phyloP scores from a whole-genome alignment of 2,113 vertebrate genomes.

The Platysteira castanea region DNA sequence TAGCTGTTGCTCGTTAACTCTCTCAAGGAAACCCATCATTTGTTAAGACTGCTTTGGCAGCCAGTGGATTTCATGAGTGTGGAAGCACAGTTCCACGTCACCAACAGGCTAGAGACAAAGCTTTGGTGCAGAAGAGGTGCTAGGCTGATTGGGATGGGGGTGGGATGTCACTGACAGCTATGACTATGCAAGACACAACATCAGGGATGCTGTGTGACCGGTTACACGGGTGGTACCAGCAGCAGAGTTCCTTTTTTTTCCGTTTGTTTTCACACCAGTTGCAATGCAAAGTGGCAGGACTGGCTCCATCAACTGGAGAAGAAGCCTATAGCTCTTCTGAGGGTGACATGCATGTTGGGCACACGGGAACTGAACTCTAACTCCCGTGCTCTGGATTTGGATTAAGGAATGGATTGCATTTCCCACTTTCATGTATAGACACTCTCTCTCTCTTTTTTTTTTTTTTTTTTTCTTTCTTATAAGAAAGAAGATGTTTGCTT shows the following conservation, averaged over 20 bases:
- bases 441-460: background rate
- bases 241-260: background rate
- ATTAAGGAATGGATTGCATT: background rate
- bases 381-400: fast-evolving
- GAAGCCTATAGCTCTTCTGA: background rate
- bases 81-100: background rate
- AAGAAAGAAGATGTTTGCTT: background rate
- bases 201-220: background rate
- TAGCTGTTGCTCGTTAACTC: background rate
- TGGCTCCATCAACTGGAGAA: background rate
- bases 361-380: background rate
- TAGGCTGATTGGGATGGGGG: background rate
- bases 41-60: background rate
- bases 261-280: background rate
- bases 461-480: background rate
- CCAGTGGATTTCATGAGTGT: fast-evolving
- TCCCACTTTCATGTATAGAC: background rate
- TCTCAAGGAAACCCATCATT: background rate
- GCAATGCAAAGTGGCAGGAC: background rate
- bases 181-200: background rate
- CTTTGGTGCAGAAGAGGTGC: background rate
- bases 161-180: background rate
- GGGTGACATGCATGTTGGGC: background rate
- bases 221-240: background rate
- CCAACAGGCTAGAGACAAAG: background rate